Base-by-base conservation (phyloP, 2,888 invertebrate genomes). In the Chirona hameri region DNA sequence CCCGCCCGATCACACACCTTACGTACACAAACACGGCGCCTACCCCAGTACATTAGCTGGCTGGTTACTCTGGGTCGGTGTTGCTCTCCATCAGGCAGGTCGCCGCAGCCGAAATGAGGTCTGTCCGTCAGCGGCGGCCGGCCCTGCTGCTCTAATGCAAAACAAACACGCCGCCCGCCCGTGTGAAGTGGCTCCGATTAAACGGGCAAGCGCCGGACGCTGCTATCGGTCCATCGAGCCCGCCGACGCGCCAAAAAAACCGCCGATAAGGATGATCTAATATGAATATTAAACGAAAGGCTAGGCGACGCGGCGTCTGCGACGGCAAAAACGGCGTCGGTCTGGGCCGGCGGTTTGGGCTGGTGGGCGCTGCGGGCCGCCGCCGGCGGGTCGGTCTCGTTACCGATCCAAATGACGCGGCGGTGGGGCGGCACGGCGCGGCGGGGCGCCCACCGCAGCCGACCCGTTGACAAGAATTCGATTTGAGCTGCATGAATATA, bases 381-480 rank as follows among this genome's bases (percentile, higher is more conserved):
- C 21, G 24, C 9, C 65, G n/a, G n/a, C 12, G 1, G 52, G 15
- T 52, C 14, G 12, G 69, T 69, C 76, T 76, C 76, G 76, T 76
- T 76, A 76, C 21, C 9, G 76, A 15, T 46, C 76, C 21, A 76
- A 76, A 76, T 76, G 39, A 76, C 39, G 76, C 76, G 76, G 76
- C 76, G 76, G 76, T n/a, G 76, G 76, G 76, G 76, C 76, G 39
- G 76, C 76, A 24, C 39, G 39, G 21, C 21, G 76, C 76, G 24
- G 46, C 46, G 39, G 72, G 29, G 46, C 39, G 15, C 46, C 65
- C 21, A 39, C 76, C 39, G 76, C 76, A 31, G 72, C 72, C 15
- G 76, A 76, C 76, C 76, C 76, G 76, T 76, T 76, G 76, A 76
- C 76, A 76, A 76, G 76, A 76, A 76, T 76, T 76, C 76, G 76